These are phyloP conservation scores for Lasiommata megera DNA, from an alignment of 2,888 invertebrate genomes.

Conservation along the genomic window DNA sequence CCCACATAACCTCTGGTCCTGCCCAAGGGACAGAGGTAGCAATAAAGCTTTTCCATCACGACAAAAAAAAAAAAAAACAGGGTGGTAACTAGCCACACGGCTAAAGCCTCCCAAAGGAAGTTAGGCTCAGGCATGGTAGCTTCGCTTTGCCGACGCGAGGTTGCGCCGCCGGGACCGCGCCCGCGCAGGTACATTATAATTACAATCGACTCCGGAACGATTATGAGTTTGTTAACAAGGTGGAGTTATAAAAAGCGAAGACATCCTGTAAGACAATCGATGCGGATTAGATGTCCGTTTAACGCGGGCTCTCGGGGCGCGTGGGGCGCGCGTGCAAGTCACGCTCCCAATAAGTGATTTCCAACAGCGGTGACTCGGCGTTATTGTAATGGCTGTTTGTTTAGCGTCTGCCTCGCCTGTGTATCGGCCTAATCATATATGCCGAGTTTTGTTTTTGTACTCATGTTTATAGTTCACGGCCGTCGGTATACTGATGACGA, in stretches of 20 bases:
- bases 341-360: conserved; percentile 79
- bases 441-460: conserved; percentile 80
- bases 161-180: no score
- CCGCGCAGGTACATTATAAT: no score
- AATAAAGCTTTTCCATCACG: no score
- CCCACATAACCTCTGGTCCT: no score
- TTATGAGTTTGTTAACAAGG: background rate
- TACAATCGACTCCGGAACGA: no score
- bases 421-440: conserved; percentile 81
- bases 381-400: conserved; percentile 79
- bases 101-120: no score
- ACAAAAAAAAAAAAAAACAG: no score
- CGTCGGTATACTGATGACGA: background rate
- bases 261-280: conserved; percentile 33
- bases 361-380: conserved; percentile 73
- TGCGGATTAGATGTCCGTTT: conserved; percentile 37
- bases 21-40: no score
- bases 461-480: conserved; percentile 63
- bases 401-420: conserved; percentile 80
- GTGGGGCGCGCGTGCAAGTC: conserved; percentile 72
- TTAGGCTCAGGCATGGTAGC: no score
- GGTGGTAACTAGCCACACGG: no score
- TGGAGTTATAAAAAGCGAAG: conserved; percentile 17
- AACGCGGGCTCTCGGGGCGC: conserved; percentile 47
- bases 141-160: no score